Conservation (phyloP, 2,888 invertebrate genomes). For the Agriopis marginaria region DNA sequence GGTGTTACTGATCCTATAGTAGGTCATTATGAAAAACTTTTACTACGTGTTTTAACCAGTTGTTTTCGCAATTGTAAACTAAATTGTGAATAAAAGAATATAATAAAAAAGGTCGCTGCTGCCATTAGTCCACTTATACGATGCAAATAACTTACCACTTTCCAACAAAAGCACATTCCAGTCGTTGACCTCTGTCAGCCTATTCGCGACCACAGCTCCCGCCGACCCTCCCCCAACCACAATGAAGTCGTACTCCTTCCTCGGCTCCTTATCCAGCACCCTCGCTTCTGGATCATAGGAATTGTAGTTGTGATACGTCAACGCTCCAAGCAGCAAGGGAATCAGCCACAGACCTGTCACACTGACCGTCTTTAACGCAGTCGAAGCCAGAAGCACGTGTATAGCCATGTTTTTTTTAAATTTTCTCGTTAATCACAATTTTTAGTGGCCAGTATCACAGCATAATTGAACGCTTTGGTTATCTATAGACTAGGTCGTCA, state of each 20-base stretch:
- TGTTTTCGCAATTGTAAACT: no score
- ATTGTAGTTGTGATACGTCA: conserved; percentile 93
- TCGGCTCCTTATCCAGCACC: conserved; percentile 89
- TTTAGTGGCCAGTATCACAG: conserved; percentile 57
- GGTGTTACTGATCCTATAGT: no score
- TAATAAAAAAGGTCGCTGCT: no score
- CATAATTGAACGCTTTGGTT: conserved; percentile 56
- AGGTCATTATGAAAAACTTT: no score
- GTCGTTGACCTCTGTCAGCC: conserved; percentile 90
- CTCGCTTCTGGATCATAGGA: conserved; percentile 93
- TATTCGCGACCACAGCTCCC: conserved; percentile 94
- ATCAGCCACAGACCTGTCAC: conserved; percentile 94
- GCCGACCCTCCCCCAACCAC: conserved; percentile 95
- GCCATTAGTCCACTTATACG: no score
- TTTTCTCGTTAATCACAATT: conserved; percentile 47
- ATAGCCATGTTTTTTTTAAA: conserved; percentile 86
- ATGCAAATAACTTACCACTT: conserved; percentile 80
- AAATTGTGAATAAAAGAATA: no score
- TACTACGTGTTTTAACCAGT: no score
- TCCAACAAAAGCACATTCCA: conserved; percentile 94
- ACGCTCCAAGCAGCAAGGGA: conserved; percentile 92
- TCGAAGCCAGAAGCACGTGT: conserved; percentile 91
- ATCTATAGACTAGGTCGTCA: conserved; percentile 57
- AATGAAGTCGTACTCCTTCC: conserved; percentile 94
- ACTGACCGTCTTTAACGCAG: conserved; percentile 92